Conservation (phyloP, 2,113 vertebrate genomes). For the Spea bombifrons region DNA sequence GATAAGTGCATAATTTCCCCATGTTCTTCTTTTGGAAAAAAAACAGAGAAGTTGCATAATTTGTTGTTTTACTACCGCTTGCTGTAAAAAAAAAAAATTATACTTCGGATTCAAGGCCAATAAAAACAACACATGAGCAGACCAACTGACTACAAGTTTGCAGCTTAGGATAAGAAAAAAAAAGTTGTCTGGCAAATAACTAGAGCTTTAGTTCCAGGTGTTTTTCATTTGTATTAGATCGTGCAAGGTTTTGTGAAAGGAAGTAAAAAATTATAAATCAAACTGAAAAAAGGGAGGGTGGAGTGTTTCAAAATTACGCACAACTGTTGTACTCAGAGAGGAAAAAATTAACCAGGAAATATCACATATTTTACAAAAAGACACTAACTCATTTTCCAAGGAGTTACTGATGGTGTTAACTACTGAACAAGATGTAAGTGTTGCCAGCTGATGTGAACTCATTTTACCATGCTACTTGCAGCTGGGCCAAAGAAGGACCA, state of each 20-base stretch:
- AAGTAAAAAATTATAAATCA: conserved; percentile 59
- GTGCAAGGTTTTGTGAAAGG: conserved; percentile 66
- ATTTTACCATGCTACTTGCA: not conserved
- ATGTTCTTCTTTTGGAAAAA: conserved; percentile 64
- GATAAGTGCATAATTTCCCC: conserved; percentile 63
- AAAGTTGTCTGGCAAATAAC: conserved; percentile 63
- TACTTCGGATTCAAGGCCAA: conserved; percentile 61
- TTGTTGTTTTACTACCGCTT: conserved; percentile 69
- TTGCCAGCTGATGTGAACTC: not conserved
- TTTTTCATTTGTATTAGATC: conserved; percentile 70
- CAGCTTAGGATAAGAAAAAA: conserved; percentile 58
- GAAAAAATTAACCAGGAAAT: conserved; percentile 13
- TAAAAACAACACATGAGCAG: conserved; percentile 66
- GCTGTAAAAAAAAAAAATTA: conserved; percentile 63
- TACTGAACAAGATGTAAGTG: not conserved
- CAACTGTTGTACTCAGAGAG: conserved; percentile 2
- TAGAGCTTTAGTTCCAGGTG: conserved; percentile 60
- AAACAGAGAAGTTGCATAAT: conserved; percentile 68
- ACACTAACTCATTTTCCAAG: not conserved
- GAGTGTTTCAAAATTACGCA: conserved; percentile 21
- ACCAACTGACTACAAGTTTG: conserved; percentile 66
- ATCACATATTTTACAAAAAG: conserved; percentile 11
- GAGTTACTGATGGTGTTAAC: not conserved
- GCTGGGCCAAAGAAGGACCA: not conserved
- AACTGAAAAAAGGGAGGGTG: not conserved